phyloP scores from a whole-genome alignment of 2,797 vertebrate genomes.

The Crax fasciolata region DNA sequence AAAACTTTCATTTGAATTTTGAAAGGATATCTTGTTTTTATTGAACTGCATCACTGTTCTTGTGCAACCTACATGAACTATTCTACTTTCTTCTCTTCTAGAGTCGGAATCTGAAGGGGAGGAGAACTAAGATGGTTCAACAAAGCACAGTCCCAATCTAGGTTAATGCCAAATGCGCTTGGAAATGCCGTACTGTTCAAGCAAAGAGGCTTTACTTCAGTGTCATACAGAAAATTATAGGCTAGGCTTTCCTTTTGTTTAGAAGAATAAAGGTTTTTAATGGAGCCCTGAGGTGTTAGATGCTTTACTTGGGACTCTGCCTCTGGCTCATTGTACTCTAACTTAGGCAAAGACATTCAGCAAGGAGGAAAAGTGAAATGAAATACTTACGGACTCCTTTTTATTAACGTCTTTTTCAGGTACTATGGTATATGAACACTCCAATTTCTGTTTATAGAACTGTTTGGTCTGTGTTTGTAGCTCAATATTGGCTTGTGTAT shows the following conservation, averaged over 20 bases:
- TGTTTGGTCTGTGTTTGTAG: constrained; percentile 80
- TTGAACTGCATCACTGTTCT: not conserved
- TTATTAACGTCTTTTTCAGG: constrained; percentile 87
- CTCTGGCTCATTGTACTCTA: constrained; percentile 79
- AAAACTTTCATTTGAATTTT: not conserved
- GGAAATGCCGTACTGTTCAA: constrained; percentile 74
- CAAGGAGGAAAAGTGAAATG: constrained; percentile 74
- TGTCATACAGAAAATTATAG: constrained; percentile 81
- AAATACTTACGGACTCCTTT: constrained; percentile 81
- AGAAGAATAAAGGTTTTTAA: constrained; percentile 80
- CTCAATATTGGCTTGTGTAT: constrained; percentile 84
- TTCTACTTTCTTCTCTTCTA: constrained; percentile 67
- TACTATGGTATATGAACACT: constrained; percentile 81
- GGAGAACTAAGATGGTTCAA: constrained; percentile 82
- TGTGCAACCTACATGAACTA: not conserved
- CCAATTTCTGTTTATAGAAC: constrained; percentile 82
- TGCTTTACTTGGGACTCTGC: constrained; percentile 83
- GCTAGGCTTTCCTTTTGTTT: constrained; percentile 81
- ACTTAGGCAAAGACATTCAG: constrained; percentile 81
- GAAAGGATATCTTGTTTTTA: not conserved
- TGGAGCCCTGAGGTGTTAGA: constrained; percentile 84
- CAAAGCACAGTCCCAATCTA: constrained; percentile 65
- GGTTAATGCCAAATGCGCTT: constrained; percentile 68
- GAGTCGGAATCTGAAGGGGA: constrained; percentile 93
- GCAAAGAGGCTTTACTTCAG: constrained; percentile 81